These are phyloP conservation scores for Lumbricus terrestris DNA, from an alignment of 2,888 invertebrate genomes.

Conservation along the genomic window DNA sequence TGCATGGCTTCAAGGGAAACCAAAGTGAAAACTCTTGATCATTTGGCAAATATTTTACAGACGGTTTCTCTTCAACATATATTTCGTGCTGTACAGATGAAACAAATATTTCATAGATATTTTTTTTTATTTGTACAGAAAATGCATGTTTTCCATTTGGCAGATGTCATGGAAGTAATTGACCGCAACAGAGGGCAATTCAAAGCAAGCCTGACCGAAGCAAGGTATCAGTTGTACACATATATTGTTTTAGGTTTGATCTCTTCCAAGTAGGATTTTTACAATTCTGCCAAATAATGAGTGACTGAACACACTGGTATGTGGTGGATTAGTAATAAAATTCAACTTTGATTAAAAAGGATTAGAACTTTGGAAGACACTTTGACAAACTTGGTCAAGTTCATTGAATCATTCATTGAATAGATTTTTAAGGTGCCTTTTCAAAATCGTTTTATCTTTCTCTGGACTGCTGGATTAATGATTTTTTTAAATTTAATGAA, in stretches of 20 bases:
- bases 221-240: slow-evolving; percentile 23
- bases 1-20: neutral
- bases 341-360: too few species aligned
- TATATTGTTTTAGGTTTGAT: neutral
- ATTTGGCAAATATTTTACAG: neutral
- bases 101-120: neutral
- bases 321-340: too few species aligned
- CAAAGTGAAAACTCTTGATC: neutral
- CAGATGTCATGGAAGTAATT: slow-evolving; percentile 68
- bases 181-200: slow-evolving; percentile 63
- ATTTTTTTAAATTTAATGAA: neutral
- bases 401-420: neutral
- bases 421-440: neutral
- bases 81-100: too few species aligned
- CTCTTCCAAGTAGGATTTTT: too few species aligned
- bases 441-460: neutral
- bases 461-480: neutral
- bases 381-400: neutral
- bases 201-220: slow-evolving; percentile 39
- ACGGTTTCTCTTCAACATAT: neutral
- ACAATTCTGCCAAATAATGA: too few species aligned
- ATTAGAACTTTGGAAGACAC: neutral
- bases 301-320: too few species aligned
- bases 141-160: slow-evolving; percentile 5
- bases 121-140: neutral